These are phyloP conservation scores for Drosophila kanapiae DNA, from an alignment of 1,140 invertebrate genomes.

Conservation along the genomic window DNA sequence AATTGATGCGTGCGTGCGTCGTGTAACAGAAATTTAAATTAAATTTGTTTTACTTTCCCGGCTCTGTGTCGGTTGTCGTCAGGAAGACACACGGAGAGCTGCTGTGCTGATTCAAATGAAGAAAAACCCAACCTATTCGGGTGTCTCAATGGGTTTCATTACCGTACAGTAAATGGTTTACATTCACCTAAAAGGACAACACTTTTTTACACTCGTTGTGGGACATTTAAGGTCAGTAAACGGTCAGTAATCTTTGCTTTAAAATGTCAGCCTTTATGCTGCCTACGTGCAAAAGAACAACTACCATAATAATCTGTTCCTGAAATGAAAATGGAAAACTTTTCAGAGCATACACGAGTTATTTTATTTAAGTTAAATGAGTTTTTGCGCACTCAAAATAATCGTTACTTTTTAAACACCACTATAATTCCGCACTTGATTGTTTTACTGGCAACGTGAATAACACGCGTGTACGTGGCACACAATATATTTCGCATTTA, in stretches of 20 bases:
- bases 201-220: conserved; percentile 1
- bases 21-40: conserved; percentile 75
- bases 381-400: background rate
- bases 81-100: background rate
- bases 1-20: conserved; percentile 50
- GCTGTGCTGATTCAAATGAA: conserved; percentile 4
- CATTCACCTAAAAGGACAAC: conserved; percentile 14
- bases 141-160: conserved; percentile 25
- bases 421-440: background rate
- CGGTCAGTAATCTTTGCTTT: background rate
- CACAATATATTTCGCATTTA: conserved; percentile 33
- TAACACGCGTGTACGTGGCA: conserved; percentile 21
- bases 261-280: background rate
- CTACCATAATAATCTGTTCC: background rate
- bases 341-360: background rate
- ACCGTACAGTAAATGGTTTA: conserved; percentile 23
- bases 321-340: conserved; percentile 2
- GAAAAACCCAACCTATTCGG: conserved; percentile 20
- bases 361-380: background rate
- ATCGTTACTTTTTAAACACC: conserved; percentile 4
- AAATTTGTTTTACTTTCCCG: conserved; percentile 62
- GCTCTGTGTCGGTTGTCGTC: conserved; percentile 42
- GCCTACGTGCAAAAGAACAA: background rate
- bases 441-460: conserved; percentile 7
- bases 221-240: background rate